A percentile compares a stretch with the other conserved stretches of the same genome.
Conservation (phyloP, 2,797 vertebrate genomes). For the Squalus acanthias region DNA sequence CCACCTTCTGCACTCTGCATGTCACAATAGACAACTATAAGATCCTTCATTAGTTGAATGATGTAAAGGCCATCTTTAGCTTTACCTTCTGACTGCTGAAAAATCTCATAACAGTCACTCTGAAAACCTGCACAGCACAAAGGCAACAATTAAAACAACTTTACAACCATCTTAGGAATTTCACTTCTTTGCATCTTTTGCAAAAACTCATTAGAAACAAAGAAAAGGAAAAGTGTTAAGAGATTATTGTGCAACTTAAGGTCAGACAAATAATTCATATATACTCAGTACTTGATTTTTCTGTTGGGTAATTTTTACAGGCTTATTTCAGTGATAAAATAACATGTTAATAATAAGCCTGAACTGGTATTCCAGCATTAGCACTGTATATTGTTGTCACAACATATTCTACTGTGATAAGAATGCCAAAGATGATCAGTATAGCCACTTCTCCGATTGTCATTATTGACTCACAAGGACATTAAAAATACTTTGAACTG, state of each 20-base stretch:
- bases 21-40: conserved; percentile 67
- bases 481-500: neutral
- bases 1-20: conserved; percentile 72
- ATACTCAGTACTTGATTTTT: neutral
- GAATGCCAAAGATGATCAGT: neutral
- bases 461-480: neutral
- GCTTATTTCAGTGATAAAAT: neutral
- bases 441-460: neutral
- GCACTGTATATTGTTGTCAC: neutral
- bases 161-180: neutral
- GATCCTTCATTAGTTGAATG: conserved; percentile 64
- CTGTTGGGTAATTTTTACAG: too few species aligned
- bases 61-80: conserved; percentile 72
- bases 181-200: neutral
- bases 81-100: conserved; percentile 63
- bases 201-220: neutral
- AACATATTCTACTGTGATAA: too few species aligned
- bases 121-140: conserved; percentile 57
- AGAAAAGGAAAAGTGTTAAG: neutral
- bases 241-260: neutral
- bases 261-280: neutral
- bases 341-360: neutral
- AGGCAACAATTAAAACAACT: neutral
- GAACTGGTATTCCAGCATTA: neutral
- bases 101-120: conserved; percentile 75